Evolutionary conservation across 2,888 invertebrate species (phyloP).

Genomic region (Apocheima hispidaria): DNA sequence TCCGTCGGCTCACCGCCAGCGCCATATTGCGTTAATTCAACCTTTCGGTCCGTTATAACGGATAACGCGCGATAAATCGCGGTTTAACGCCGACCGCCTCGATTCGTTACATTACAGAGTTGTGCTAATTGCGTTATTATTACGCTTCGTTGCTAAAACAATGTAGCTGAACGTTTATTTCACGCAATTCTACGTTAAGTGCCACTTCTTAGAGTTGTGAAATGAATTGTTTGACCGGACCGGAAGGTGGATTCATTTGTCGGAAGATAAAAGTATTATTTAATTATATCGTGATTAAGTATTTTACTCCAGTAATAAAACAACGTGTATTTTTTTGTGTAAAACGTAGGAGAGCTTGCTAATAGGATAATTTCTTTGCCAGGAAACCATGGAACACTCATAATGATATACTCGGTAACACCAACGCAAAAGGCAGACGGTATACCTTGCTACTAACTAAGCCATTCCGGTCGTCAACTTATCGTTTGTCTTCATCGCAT

Average conservation of each 20-base stretch:
- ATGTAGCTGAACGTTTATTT: constrained; percentile 40
- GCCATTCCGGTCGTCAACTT: no score
- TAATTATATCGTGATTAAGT: no score
- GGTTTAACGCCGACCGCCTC: constrained; percentile 32
- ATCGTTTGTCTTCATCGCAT: no score
- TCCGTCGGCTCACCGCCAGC: constrained; percentile 43
- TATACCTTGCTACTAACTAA: no score
- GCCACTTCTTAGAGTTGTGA: constrained; percentile 27
- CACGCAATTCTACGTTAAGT: constrained; percentile 36
- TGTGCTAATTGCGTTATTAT: constrained; percentile 49
- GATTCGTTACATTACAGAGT: constrained; percentile 42
- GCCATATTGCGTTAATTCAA: constrained; percentile 40
- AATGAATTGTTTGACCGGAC: background rate
- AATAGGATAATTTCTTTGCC: no score
- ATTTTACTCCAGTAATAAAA: no score
- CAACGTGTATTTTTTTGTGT: no score
- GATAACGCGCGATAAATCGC: constrained; percentile 34
- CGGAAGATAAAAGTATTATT: no score
- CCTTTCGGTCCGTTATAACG: constrained; percentile 33
- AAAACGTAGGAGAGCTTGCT: background rate
- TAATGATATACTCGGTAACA: no score
- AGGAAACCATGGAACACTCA: no score
- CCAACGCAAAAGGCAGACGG: no score
- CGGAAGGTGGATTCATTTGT: no score
- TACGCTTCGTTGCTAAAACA: constrained; percentile 39